Evolutionary conservation across 2,797 vertebrate genomes (phyloP).

Genomic region (Columba guinea): DNA sequence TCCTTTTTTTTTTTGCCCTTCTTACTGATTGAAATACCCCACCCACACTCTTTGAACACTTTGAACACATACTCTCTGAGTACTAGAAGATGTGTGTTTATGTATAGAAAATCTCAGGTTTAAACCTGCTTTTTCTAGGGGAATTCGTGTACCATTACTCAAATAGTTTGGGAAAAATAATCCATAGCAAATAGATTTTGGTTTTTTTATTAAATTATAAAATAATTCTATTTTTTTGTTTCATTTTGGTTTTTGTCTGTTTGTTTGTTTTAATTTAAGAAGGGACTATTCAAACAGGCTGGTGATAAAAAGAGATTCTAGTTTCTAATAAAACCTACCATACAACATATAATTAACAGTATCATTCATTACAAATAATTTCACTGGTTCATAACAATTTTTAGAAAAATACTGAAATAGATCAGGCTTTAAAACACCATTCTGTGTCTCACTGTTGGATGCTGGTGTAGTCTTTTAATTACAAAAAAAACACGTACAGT

Average conservation of each 20-base stretch:
- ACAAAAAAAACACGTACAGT: not conserved
- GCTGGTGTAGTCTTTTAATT: not conserved
- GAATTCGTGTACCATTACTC: conserved; percentile 73
- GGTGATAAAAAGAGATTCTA: not conserved
- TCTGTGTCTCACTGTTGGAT: not conserved
- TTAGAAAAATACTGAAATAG: not conserved
- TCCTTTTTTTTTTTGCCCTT: not conserved
- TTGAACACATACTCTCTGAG: conserved; percentile 27
- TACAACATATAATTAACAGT: not conserved
- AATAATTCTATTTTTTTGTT: conserved; percentile 61
- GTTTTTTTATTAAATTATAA: conserved; percentile 64
- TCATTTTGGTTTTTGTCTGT: too few species aligned
- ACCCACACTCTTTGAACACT: conserved; percentile 14
- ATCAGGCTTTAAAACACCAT: not conserved
- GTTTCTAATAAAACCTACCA: not conserved
- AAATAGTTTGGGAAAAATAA: conserved; percentile 73
- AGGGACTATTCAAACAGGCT: not conserved
- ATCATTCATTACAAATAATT: not conserved
- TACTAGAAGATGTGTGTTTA: not conserved
- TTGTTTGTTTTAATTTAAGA: not conserved
- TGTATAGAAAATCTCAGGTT: conserved; percentile 27
- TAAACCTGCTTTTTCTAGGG: conserved; percentile 57
- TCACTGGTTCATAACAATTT: not conserved
- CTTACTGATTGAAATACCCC: not conserved
- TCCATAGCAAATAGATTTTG: conserved; percentile 73